Base-by-base conservation (phyloP, 2,888 invertebrate species). In the Coelinius sp. region DNA sequence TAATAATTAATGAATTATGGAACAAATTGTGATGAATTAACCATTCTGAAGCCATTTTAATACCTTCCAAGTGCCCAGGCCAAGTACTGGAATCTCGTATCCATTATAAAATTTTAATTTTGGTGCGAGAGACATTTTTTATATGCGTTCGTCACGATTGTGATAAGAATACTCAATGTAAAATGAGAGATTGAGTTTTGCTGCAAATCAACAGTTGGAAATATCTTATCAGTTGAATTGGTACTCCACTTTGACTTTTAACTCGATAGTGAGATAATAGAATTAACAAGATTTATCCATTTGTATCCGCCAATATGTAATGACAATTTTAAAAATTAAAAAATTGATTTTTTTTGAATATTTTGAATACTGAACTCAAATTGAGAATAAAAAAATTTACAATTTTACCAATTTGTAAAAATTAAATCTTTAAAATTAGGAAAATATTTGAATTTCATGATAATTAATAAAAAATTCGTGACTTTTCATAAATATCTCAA, bases 1-100 rank as follows among this genome's bases (percentile, higher is more conserved):
- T 27, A 24, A 14, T 14, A 14, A 56, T 56, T 46, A 2, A 4
- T 20, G 2, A 41, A 41, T 41, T 52, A 7, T 52, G 3, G 8
- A 22, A n/a, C n/a, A n/a, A n/a, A n/a, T n/a, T n/a, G n/a, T 6
- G 7, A 24, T 24, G 14, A 22, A 52, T 44, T n/a, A n/a, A n/a
- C 44, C 12, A 49, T 64, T 44, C 67, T 17, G 7, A 8, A 35
- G 8, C 31, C 3, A 27, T 27, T 20, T 35, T 22, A 35, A 49
- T 71, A 71, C 71, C 53, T 35, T 66, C 71, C 71, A 71, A n/a
- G 71, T 71, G 2, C 71, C 71, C 31, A 71, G 24, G 5, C 71
- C 71, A 14, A 71, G 22, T 3, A 66, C 46, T n/a, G 71, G 71
- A 46, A 71, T 71, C 25, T 71, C 22, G 35, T 49, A 59, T 4